Percentiles rank a stretch among this genome's conserved stretches.
These are phyloP conservation scores for Drosophila engyochracea DNA, from an alignment of 2,888 invertebrate genomes.

Conservation along the genomic window DNA sequence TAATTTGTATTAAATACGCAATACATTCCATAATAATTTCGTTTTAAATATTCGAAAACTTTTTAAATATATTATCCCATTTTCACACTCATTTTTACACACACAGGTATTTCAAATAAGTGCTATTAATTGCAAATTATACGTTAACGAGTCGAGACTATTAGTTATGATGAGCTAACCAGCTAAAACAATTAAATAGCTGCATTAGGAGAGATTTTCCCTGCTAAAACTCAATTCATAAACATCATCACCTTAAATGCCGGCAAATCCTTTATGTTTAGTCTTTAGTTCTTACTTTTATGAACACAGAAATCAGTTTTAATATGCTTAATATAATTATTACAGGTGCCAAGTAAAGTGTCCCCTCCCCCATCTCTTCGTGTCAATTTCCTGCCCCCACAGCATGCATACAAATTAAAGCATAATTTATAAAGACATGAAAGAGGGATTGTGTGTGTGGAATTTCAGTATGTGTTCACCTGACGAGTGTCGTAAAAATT, in stretches of 20 bases:
- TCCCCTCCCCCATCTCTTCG: background rate
- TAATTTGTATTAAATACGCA: background rate
- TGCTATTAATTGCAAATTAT: conserved; percentile 46
- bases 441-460: background rate
- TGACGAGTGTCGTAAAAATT: conserved; percentile 65
- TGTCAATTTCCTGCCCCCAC: conserved; percentile 16
- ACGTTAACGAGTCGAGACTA: conserved; percentile 27
- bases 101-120: conserved; percentile 32
- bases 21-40: background rate
- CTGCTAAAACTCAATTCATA: background rate
- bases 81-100: no score
- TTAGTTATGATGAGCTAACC: conserved; percentile 24
- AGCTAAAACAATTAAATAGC: conserved; percentile 14
- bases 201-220: background rate
- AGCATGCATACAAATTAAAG: conserved; percentile 73
- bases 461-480: conserved; percentile 23
- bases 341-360: background rate
- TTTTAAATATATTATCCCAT: background rate
- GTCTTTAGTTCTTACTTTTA: conserved; percentile 22
- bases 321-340: conserved; percentile 58
- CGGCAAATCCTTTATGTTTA: conserved; percentile 43
- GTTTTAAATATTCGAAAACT: background rate
- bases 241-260: conserved; percentile 30
- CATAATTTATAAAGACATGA: conserved; percentile 58
- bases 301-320: conserved; percentile 40